A percentile compares a stretch with the other conserved stretches of the same genome.
Evolutionary conservation across 1,140 invertebrate species (phyloP).

Genomic region (Araneus ventricosus): DNA sequence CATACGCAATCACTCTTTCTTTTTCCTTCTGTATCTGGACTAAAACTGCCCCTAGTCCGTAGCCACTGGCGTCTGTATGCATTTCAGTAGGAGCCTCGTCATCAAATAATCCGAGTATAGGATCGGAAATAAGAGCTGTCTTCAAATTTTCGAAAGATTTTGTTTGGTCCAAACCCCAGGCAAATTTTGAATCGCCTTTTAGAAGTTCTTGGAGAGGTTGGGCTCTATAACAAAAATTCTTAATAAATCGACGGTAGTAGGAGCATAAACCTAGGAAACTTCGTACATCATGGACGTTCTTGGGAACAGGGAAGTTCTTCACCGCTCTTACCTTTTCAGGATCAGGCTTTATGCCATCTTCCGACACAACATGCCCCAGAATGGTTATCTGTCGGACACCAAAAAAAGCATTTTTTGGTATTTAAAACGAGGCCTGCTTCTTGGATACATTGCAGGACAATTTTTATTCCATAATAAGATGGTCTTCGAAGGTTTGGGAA

Average conservation of each 20-base stretch:
- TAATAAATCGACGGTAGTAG: constrained; percentile 14
- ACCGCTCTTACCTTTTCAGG: not conserved
- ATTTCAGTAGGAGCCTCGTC: not conserved
- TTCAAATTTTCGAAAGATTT: not conserved
- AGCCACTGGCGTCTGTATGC: constrained; percentile 10
- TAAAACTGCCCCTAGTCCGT: not conserved
- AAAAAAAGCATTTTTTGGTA: constrained; percentile 40
- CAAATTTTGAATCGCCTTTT: not conserved
- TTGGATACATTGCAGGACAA: no score
- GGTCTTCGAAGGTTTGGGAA: constrained; percentile 77
- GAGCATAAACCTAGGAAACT: constrained; percentile 44
- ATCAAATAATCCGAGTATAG: constrained; percentile 5
- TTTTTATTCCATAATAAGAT: not conserved
- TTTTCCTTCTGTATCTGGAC: not conserved
- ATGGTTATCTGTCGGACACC: not conserved
- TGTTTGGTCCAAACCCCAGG: not conserved
- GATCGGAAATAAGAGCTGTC: not conserved
- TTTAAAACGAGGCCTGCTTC: constrained; percentile 2
- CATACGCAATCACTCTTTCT: no score
- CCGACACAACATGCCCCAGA: constrained; percentile 13
- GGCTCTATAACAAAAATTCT: not conserved
- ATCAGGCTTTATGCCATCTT: not conserved
- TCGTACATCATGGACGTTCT: constrained; percentile 25
- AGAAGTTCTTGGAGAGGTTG: not conserved
- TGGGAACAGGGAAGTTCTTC: not conserved